phyloP scores from a whole-genome alignment of 2,888 invertebrate genomes.

The Apamea anceps region DNA sequence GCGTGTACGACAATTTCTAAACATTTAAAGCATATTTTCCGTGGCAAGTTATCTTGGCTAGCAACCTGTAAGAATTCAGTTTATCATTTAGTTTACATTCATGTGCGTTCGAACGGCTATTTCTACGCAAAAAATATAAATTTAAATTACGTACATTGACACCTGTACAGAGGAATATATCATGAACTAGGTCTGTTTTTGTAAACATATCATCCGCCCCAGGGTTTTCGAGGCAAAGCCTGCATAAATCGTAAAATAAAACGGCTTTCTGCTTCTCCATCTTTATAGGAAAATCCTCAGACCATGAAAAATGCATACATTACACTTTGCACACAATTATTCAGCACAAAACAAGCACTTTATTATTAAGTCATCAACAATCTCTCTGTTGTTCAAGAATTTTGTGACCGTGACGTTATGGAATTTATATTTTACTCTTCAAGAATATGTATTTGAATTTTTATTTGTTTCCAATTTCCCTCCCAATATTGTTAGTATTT shows the following conservation, averaged over 20 bases:
- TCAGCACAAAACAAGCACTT: neutral
- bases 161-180: constrained; percentile 72
- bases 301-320: neutral
- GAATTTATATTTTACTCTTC: neutral
- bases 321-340: neutral
- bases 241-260: constrained; percentile 73
- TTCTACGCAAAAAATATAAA: neutral
- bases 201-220: constrained; percentile 70
- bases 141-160: constrained; percentile 69
- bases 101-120: neutral
- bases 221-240: constrained; percentile 74
- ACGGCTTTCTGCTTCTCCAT: constrained; percentile 62
- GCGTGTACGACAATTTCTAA: constrained; percentile 71
- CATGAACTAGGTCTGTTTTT: constrained; percentile 64
- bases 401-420: neutral
- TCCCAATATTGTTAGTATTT: neutral
- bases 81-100: neutral
- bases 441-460: neutral
- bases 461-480: neutral
- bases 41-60: constrained; percentile 74
- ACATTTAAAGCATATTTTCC: constrained; percentile 78
- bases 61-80: constrained; percentile 65
- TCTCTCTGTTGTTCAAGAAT: neutral
- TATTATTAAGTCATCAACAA: neutral
- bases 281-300: neutral